Evolutionary conservation across 2,888 invertebrate genomes (phyloP).

Genomic region (Hydriomena furcata): DNA sequence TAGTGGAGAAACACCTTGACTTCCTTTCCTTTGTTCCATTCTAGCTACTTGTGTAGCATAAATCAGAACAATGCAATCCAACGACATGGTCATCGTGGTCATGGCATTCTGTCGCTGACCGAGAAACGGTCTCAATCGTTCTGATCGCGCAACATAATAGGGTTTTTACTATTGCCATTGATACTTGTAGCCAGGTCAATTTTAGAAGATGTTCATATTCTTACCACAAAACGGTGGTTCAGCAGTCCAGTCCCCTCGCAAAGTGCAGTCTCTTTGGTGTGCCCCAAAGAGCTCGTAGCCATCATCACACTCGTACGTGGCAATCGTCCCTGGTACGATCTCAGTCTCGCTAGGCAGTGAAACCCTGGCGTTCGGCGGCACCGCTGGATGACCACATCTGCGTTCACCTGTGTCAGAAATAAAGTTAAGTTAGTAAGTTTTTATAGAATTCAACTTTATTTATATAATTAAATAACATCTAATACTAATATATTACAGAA

Average conservation of each 20-base stretch:
- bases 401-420: slow-evolving; percentile 60
- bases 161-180: too few relatives aligned
- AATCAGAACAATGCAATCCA: neutral
- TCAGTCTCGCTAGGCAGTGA: slow-evolving; percentile 82
- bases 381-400: slow-evolving; percentile 92
- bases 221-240: slow-evolving; percentile 94
- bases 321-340: slow-evolving; percentile 83
- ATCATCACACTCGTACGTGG: slow-evolving; percentile 92
- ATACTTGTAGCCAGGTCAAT: too few relatives aligned
- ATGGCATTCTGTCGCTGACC: slow-evolving; percentile 1
- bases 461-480: too few relatives aligned
- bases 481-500: too few relatives aligned
- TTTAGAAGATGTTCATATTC: too few relatives aligned
- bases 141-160: slow-evolving; percentile 3
- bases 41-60: neutral
- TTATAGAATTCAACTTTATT: too few relatives aligned
- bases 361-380: slow-evolving; percentile 92
- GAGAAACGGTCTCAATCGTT: neutral
- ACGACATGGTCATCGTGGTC: neutral
- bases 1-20: neutral
- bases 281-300: slow-evolving; percentile 95
- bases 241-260: slow-evolving; percentile 90
- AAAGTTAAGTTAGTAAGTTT: neutral
- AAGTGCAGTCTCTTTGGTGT: slow-evolving; percentile 87
- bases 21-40: neutral